These are phyloP conservation scores for Papilio xuthus DNA, from an alignment of 1,140 invertebrate genomes.

Conservation along the genomic window DNA sequence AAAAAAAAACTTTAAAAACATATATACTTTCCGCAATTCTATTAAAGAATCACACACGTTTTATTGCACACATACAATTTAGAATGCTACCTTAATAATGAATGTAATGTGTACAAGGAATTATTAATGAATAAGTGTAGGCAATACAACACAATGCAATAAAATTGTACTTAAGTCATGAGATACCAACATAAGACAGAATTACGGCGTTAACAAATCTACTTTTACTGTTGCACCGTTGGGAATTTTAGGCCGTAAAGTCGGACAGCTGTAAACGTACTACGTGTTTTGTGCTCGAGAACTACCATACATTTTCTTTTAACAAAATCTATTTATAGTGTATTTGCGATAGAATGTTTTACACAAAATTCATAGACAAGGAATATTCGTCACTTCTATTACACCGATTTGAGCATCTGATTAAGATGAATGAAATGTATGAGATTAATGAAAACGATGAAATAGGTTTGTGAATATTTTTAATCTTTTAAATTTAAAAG, in stretches of 20 bases:
- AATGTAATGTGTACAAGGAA: not conserved
- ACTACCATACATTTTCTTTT: constrained; percentile 25
- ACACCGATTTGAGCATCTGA: not conserved
- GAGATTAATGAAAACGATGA: no score
- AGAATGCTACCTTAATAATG: not conserved
- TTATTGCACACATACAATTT: no score
- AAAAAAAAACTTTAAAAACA: no score
- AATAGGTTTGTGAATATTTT: no score
- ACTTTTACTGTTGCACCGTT: constrained; percentile 35
- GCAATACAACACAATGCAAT: constrained; percentile 15
- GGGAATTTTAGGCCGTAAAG: constrained; percentile 34
- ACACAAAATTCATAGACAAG: not conserved
- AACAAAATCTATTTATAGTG: not conserved
- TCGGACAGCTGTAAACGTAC: constrained; percentile 36
- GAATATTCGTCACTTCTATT: not conserved
- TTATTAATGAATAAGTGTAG: not conserved
- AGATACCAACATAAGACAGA: constrained; percentile 26
- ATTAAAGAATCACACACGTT: no score
- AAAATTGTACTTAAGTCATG: constrained; percentile 19
- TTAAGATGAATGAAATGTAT: no score
- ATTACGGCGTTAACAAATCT: constrained; percentile 37
- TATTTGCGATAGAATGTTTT: not conserved
- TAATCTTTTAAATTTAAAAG: no score
- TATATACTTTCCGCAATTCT: no score
- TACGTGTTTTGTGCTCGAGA: constrained; percentile 33